phyloP scores from a whole-genome alignment of 2,888 invertebrate genomes.

The Drosophila mayaguana region DNA sequence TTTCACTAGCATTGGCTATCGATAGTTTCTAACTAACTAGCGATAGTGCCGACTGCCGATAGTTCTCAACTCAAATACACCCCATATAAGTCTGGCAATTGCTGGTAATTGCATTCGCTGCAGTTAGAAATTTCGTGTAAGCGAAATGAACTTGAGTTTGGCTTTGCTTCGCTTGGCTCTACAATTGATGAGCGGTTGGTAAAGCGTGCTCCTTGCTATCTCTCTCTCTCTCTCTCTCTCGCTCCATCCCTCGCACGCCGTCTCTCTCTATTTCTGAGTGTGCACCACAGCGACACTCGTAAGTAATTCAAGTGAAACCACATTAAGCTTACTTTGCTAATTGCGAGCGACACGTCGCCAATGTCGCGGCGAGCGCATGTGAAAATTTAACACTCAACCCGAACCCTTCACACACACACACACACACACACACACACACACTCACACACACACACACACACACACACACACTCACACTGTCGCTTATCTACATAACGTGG shows the following conservation, averaged over 20 bases:
- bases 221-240: background rate
- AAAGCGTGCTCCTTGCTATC: background rate
- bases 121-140: conserved; percentile 56
- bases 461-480: conserved; percentile 13
- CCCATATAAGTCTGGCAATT: background rate
- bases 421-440: background rate
- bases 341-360: conserved; percentile 81
- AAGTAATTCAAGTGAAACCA: conserved; percentile 82
- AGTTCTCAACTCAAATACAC: background rate
- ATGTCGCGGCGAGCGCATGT: conserved; percentile 45
- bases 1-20: too few species aligned
- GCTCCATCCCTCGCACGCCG: background rate
- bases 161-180: conserved; percentile 25
- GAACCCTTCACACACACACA: background rate
- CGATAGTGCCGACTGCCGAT: background rate
- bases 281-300: conserved; percentile 67
- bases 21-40: too few species aligned
- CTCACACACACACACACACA: background rate
- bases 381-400: conserved; percentile 30
- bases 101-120: conserved; percentile 50
- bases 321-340: conserved; percentile 84
- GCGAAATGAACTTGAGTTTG: conserved; percentile 70
- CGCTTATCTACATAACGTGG: conserved; percentile 70
- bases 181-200: conserved; percentile 38
- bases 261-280: conserved; percentile 4